Evolutionary conservation across 2,888 invertebrate genomes (phyloP).

Genomic region (Sthenelais limicola): DNA sequence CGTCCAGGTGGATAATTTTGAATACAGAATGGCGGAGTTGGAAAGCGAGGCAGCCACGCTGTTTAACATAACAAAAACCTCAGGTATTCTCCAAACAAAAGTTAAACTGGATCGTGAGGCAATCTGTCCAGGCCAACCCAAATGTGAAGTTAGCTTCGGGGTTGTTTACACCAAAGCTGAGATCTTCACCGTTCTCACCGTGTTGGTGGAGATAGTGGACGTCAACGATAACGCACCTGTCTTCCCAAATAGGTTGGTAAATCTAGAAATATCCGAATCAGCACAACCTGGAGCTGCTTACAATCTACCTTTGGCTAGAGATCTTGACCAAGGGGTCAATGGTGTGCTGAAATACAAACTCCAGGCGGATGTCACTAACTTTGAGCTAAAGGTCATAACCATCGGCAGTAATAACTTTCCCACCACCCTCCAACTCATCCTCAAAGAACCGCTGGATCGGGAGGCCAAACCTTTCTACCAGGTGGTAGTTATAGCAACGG

Average conservation of each 20-base stretch:
- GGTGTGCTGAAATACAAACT: slow-evolving; percentile 77
- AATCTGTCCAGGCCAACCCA: slow-evolving; percentile 38
- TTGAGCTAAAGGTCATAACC: slow-evolving; percentile 31
- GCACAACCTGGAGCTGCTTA: slow-evolving; percentile 48
- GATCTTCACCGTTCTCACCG: slow-evolving; percentile 76
- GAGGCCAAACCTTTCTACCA: slow-evolving; percentile 85
- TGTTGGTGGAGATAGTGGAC: slow-evolving; percentile 55
- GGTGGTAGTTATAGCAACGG: slow-evolving; percentile 36
- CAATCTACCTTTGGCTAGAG: slow-evolving; percentile 77
- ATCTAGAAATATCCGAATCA: slow-evolving; percentile 50
- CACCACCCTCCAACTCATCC: slow-evolving; percentile 35
- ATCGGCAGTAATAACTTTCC: slow-evolving; percentile 23
- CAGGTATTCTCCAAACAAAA: slow-evolving; percentile 9
- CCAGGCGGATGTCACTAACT: slow-evolving; percentile 12
- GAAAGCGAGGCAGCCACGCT: slow-evolving; percentile 10
- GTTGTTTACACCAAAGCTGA: slow-evolving; percentile 36
- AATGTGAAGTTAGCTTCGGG: slow-evolving; percentile 38
- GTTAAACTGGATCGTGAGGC: slow-evolving; percentile 41
- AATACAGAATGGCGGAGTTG: slow-evolving; percentile 4
- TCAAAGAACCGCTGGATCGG: slow-evolving; percentile 81
- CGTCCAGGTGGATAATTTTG: not conserved
- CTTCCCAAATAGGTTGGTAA: slow-evolving; percentile 49
- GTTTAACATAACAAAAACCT: slow-evolving; percentile 14
- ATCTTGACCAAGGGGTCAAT: slow-evolving; percentile 87
- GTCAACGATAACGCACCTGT: slow-evolving; percentile 59